Base-by-base conservation (phyloP, 2,113 vertebrate genomes). In the Engystomops pustulosus region DNA sequence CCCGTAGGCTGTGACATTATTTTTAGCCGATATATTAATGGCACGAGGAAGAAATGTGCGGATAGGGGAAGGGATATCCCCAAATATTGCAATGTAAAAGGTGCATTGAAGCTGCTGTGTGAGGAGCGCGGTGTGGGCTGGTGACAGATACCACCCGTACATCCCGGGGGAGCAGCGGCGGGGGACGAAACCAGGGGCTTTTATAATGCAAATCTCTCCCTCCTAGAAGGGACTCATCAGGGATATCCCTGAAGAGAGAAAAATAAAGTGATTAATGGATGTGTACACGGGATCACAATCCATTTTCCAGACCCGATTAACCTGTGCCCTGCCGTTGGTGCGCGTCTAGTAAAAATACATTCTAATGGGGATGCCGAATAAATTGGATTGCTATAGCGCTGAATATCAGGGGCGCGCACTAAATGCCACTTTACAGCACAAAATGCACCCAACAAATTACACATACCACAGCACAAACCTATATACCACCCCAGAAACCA, bases 251-350 rank as follows among this genome's bases (percentile, higher is more conserved):
- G 60, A 41, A 41, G n/a, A n/a, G 38, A 9, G 38, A 41, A 45
- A 45, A 45, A 45, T 11, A 38, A 53, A 67, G 69, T 84, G 83
- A 84, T 84, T 84, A 84, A 84, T 84, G 81, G 71, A 84, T 77
- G 81, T 79, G 62, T 84, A 32, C 45, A 44, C 45, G 70, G 41
- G 75, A 67, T 36, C 72, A 84, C 30, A 77, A 71, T 41, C 69
- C 53, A 49, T 62, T 34, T 71, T 77, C 11, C 74, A 58, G 44
- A 44, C 74, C 47, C 12, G 47, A 44, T 84, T 84, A 84, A 84
- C 74, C 83, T 78, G 23, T 70, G 74, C 74, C 23, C 74, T 70
- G 62, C 83, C 62, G 45, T 70, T 81, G 38, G 32, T 4, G 12
- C 12, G 0, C n/a, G 34, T 51, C 2, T 36, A 18, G 58, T 36